Percentiles rank a stretch among this genome's conserved stretches.
Evolutionary conservation across 2,113 vertebrate species (phyloP).

Genomic region (Herpetotheres cachinnans): DNA sequence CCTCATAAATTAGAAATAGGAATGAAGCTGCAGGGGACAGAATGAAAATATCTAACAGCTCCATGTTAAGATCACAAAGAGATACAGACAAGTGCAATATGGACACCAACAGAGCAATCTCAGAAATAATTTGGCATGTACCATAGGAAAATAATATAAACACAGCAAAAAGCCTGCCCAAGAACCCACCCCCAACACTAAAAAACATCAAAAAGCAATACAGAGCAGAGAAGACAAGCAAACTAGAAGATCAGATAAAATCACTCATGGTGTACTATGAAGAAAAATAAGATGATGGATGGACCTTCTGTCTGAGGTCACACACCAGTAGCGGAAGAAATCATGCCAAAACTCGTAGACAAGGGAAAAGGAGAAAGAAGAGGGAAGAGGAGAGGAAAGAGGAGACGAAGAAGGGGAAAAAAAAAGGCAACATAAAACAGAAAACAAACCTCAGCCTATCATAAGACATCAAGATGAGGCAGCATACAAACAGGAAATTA

Average conservation of each 20-base stretch:
- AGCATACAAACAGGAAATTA: constrained; percentile 51
- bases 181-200: neutral
- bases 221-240: neutral
- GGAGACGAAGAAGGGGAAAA: neutral
- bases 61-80: neutral
- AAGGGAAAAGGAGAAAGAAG: neutral
- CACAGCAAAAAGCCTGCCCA: neutral
- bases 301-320: neutral
- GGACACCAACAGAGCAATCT: neutral
- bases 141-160: neutral
- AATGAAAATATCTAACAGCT: neutral
- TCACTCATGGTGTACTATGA: neutral
- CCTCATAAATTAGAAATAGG: neutral
- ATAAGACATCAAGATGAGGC: neutral
- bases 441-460: neutral
- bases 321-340: neutral
- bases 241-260: neutral
- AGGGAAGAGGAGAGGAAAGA: neutral
- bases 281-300: neutral
- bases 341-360: neutral
- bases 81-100: neutral
- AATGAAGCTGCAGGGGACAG: neutral
- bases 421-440: neutral
- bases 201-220: neutral
- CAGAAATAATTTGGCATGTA: neutral